Evolutionary conservation across 2,113 vertebrate genomes (phyloP), one percentile per base, ranked within the genome.

Genomic region (Eleginops maclovinus): DNA sequence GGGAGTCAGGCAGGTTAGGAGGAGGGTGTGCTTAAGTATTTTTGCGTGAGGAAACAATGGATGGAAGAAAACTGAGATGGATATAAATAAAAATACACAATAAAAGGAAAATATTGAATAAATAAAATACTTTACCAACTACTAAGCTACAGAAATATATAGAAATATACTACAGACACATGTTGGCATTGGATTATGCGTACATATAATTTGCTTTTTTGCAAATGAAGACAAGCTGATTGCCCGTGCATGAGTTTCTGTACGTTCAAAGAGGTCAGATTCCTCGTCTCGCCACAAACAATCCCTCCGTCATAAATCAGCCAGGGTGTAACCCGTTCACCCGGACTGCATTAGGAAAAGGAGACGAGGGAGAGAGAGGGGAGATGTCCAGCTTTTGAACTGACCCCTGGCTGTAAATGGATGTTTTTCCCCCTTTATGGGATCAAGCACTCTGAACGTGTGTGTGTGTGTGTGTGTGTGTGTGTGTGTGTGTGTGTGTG

Each of bases 391-490:
- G 77, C 89, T 92, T n/a, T 88, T 91, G 91, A 91, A 85, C 82
- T 88, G 91, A 93, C 89, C 88, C 82, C 85, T 82, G 78, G 84
- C 85, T 86, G 84, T 85, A 89, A 93, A 91, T 83, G 59, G 76
- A 80, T 79, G 62, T 87, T 85, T 83, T 83, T 14, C 59, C 28
- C 67, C 59, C 19, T 61, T 86, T 67, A 72, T 73, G 77, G 71
- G 75, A 77, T 87, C 72, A 43, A 82, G 75, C 22, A 22, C 75
- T 75, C 54, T 72, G 31, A 36, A 8, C 6, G 31, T 36, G 31
- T 31, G 28, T 31, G 28, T 36, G 1, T 31, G 31, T 36, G 31
- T n/a, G n/a, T n/a, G 31, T 36, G 31, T 31, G 28, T 31, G 28
- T 36, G 1, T 31, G 31, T 36, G 31, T n/a, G 31, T 36, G 31